These are phyloP conservation scores for Rallus crepitans DNA, from an alignment of 2,797 vertebrate genomes.

Conservation along the genomic window DNA sequence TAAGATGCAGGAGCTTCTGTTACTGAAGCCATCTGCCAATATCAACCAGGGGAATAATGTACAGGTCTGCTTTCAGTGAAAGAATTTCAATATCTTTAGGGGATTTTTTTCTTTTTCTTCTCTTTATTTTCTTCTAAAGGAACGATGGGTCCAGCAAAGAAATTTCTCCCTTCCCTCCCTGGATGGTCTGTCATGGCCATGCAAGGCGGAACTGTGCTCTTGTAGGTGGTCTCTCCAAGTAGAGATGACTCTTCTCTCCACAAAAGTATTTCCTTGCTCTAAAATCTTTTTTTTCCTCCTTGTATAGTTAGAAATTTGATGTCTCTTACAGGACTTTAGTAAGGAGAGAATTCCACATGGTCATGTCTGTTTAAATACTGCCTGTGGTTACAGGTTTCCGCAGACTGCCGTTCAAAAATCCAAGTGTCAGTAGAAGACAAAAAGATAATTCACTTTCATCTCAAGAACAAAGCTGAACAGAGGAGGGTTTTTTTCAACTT, in stretches of 20 bases:
- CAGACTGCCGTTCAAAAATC: slow-evolving; percentile 72
- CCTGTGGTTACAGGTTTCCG: slow-evolving; percentile 69
- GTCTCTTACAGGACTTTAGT: slow-evolving; percentile 38
- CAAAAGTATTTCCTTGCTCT: not conserved
- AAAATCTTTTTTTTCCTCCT: slow-evolving; percentile 11
- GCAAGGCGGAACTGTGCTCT: not conserved
- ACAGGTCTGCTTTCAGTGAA: not conserved
- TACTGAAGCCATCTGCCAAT: not conserved
- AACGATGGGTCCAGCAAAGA: not conserved
- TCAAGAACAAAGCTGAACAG: slow-evolving; percentile 77
- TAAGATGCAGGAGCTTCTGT: not conserved
- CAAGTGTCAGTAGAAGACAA: slow-evolving; percentile 69
- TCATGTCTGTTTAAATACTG: slow-evolving; percentile 63
- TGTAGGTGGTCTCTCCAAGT: not conserved
- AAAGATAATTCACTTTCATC: slow-evolving; percentile 82
- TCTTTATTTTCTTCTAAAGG: not conserved
- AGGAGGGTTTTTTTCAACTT: slow-evolving; percentile 72
- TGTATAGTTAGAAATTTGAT: slow-evolving; percentile 34
- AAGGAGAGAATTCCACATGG: slow-evolving; percentile 41
- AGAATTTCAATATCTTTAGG: not conserved
- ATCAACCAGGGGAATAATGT: not conserved
- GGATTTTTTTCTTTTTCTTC: too few species aligned
- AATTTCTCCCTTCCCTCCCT: not conserved
- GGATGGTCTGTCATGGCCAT: accelerated
- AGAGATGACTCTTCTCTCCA: not conserved